Base-by-base conservation (phyloP, 2,797 vertebrate species). In the Halcyon leucocephala region DNA sequence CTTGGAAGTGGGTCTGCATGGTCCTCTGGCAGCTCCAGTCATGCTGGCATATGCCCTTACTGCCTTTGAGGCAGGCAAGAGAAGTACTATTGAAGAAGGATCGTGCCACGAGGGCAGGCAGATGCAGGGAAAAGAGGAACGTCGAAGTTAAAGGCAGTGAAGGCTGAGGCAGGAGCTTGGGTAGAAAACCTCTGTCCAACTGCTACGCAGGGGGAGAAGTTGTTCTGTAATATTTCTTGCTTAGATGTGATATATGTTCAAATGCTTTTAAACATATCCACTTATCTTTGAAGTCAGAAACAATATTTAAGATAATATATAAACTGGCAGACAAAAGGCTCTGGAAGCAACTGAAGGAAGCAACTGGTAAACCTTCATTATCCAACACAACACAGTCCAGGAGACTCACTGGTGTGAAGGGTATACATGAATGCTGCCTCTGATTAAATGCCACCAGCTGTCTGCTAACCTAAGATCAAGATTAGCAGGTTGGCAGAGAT, bases 381-480 rank as follows among this genome's bases (percentile, higher is more conserved):
- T 21, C 39, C 57, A 71, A 25, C 48, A 55, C 26, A 73, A 3
- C 29, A 24, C 25, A 52, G 67, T 64, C 77, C 67, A 83, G 72
- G 62, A 71, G 60, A 20, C 57, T 87, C 31, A 28, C 29, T 14
- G 37, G 16, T 54, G 44, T 2, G 2, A 41, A 69, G 31, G 18
- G 10, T 35, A 41, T 70, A 42, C 12, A 25, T 24, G 48, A 93
- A 29, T 44, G 64, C 31, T 82, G 61, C 44, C 51, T 73, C 69
- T 87, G 82, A 92, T 93, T 81, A 92, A 94, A 76, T 79, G 73
- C 33, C 67, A 61, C 49, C 89, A 86, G 83, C 78, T 89, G 49
- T 25, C 41, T 1, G 29, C 76, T 92, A 84, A 90, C 49, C 28
- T 35, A 39, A 84, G n/a, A 65, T 69, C 61, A 79, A 82, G 80